Conservation (phyloP, 2,797 vertebrate genomes). For the Sternotherus odoratus region DNA sequence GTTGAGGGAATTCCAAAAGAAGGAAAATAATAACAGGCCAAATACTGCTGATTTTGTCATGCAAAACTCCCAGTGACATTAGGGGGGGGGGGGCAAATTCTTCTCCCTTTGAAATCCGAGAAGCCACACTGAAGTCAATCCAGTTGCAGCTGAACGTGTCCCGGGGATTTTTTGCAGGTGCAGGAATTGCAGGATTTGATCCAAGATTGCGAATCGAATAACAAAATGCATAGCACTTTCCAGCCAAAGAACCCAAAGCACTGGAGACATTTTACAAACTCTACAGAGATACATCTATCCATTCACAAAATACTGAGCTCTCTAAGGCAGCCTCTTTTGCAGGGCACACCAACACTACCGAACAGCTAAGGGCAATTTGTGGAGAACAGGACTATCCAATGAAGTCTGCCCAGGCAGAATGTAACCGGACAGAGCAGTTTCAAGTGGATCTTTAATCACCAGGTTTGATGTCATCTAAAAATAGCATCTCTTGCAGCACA, state of each 20-base stretch:
- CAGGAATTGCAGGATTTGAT: neutral
- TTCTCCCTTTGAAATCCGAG: neutral
- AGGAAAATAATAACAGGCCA: neutral
- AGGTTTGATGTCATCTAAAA: neutral
- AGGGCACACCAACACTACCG: neutral
- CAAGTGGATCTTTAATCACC: neutral
- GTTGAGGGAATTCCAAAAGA: neutral
- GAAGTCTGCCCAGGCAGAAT: neutral
- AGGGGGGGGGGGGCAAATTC: accelerated
- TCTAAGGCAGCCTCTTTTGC: neutral
- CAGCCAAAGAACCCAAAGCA: accelerated
- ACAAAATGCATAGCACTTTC: neutral
- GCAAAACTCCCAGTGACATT: neutral
- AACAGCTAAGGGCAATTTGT: neutral
- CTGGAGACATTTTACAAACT: neutral
- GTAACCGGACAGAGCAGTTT: neutral
- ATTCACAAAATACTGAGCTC: neutral
- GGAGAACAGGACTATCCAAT: neutral
- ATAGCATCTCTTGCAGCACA: neutral
- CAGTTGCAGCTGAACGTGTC: neutral
- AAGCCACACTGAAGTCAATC: neutral
- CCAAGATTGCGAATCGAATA: neutral
- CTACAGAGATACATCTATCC: accelerated
- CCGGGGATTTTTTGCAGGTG: accelerated
- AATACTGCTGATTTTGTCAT: accelerated